A percentile compares a stretch with the other conserved stretches of the same genome.
phyloP scores from a whole-genome alignment of 2,888 invertebrate species.

The Mythimna ferrago region DNA sequence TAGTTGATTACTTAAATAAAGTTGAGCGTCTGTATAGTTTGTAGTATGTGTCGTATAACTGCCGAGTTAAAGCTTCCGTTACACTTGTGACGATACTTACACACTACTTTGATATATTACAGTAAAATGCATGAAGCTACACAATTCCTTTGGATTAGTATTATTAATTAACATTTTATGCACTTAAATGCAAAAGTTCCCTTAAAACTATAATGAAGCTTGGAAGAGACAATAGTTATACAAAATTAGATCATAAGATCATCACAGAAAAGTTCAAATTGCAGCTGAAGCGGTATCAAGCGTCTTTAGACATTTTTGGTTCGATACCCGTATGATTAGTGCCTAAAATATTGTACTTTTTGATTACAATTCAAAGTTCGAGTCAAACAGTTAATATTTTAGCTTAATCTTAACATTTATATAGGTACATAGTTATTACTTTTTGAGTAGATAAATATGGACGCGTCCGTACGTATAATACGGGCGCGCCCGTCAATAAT shows the following conservation, averaged over 20 bases:
- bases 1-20: background rate
- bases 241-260: constrained; percentile 50
- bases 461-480: constrained; percentile 35
- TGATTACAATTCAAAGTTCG: constrained; percentile 32
- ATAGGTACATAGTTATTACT: constrained; percentile 26
- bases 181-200: constrained; percentile 56
- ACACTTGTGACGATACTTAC: constrained; percentile 64
- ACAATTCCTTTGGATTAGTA: constrained; percentile 64
- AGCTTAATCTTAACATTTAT: constrained; percentile 39
- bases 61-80: constrained; percentile 71
- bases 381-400: constrained; percentile 47
- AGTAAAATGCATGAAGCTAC: constrained; percentile 58
- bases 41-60: constrained; percentile 28
- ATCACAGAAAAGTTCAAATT: constrained; percentile 55
- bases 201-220: constrained; percentile 47
- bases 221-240: constrained; percentile 47
- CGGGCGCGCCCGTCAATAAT: constrained; percentile 34
- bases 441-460: constrained; percentile 18
- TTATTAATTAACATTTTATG: constrained; percentile 59
- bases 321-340: constrained; percentile 62
- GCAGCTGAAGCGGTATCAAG: constrained; percentile 60
- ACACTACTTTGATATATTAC: constrained; percentile 59
- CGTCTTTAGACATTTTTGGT: constrained; percentile 63
- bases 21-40: constrained; percentile 8
- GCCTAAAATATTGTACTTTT: constrained; percentile 45